Conservation (phyloP, 2,888 invertebrate genomes). For the Acleris literana region DNA sequence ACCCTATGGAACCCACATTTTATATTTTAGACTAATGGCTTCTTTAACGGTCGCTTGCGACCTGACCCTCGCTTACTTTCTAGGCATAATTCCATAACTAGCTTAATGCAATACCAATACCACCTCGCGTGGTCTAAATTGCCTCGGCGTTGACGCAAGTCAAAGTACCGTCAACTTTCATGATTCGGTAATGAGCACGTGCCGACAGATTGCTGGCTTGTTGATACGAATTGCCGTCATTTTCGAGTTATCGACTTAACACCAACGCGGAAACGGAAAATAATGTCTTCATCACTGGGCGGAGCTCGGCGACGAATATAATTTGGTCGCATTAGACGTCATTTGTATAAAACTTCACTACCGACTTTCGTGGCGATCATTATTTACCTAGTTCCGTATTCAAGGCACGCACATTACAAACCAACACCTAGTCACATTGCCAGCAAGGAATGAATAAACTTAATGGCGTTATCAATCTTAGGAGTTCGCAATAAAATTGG, state of each 20-base stretch:
- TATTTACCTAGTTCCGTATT: slow-evolving; percentile 40
- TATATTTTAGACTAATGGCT: slow-evolving; percentile 36
- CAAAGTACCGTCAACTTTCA: slow-evolving; percentile 49
- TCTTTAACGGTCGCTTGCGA: slow-evolving; percentile 22
- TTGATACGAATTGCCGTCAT: slow-evolving; percentile 75
- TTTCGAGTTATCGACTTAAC: slow-evolving; percentile 83
- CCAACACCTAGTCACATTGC: not conserved
- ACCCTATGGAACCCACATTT: slow-evolving; percentile 38
- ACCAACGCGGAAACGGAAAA: slow-evolving; percentile 78
- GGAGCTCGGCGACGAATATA: slow-evolving; percentile 69
- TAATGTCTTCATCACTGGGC: slow-evolving; percentile 79
- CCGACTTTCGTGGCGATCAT: slow-evolving; percentile 46
- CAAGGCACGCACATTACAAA: slow-evolving; percentile 15
- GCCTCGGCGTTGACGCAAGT: slow-evolving; percentile 39
- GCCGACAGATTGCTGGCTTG: slow-evolving; percentile 62
- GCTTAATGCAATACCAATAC: slow-evolving; percentile 18
- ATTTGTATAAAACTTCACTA: slow-evolving; percentile 65
- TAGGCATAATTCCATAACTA: slow-evolving; percentile 15
- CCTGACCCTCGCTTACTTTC: slow-evolving; percentile 19
- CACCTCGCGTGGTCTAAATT: slow-evolving; percentile 41
- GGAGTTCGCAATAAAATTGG: slow-evolving; percentile 27
- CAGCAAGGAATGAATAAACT: not conserved
- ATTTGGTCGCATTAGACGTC: slow-evolving; percentile 75
- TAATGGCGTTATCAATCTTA: slow-evolving; percentile 12
- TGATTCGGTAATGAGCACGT: slow-evolving; percentile 73